Evolutionary conservation across 2,888 invertebrate genomes (phyloP), one percentile per base, ranked within the genome.

Genomic region (Leucophora obtusa): DNA sequence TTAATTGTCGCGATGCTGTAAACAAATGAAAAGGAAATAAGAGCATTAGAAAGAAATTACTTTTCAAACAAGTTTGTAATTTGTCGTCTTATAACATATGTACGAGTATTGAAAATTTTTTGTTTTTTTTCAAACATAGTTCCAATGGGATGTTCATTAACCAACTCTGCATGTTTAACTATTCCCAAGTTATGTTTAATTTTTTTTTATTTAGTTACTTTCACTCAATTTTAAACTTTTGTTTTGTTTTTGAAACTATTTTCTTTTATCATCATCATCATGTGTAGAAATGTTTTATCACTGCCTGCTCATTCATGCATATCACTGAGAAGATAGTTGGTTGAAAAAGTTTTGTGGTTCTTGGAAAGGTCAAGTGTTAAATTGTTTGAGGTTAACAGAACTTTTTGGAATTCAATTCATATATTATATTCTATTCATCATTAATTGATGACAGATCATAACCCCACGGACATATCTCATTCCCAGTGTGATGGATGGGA

Each of bases 1-100:
- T 94, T 69, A 97, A 91, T 87, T 96, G 93, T 85, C 96, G 93
- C 65, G 96, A 95, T 84, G 96, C 96, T 96, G 65, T 1, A 79
- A 74, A 3, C 17, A 56, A 21, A 38, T 54, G 15, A 24, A n/a
- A 51, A 24, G 18, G 38, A 18, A 54, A 33, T 7, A 33, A 18
- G 17, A 7, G n/a, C 11, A 28, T 28, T 28, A 28, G 28, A 28
- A 28, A 38, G 11, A 38, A 10, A 38, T 38, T 38, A 14, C 14
- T 38, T 38, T 38, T 38, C 11, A 38, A 38, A 38, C 38, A 2
- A 38, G 8, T 38, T 38, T 38, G 38, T 38, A 38, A 38, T 38
- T 38, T 38, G 11, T 38, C 38, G 8, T 38, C 38, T 38, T 38
- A 3, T 9, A 6, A 28, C 28, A 28, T 28, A 28, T 38, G 11